Evolutionary conservation across 2,113 vertebrate species (phyloP), one percentile per base, ranked within the genome.

Genomic region (Neotoma lepida): DNA sequence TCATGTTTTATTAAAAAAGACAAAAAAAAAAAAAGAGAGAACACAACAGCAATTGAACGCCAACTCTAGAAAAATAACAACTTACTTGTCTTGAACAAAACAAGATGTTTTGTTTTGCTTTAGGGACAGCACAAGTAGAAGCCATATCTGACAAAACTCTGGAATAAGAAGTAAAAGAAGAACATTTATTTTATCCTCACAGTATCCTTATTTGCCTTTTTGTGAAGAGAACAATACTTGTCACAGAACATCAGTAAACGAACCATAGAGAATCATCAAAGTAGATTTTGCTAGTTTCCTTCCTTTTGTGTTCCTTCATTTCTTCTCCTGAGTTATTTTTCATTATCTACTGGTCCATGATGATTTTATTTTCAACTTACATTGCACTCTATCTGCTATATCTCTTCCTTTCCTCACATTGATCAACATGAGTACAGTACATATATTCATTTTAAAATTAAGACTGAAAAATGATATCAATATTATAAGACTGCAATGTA

Each of bases 241-340:
- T 9, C 61, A 86, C 61, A 30, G 41, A 68, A 33, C 9, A n/a
- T 56, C 54, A 81, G 22, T 18, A 91, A 86, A 30, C 86, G 18
- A 94, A 94, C 22, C 63, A 41, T 51, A 85, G n/a, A 80, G 66
- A 77, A 85, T n/a, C 58, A 93, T 82, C 66, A 12, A 89, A 87
- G 8, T 2, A 87, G 10, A 2, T 51, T 88, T 86, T 78, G 41
- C n/a, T 89, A 91, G 77, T 93, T 86, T 86, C 39, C 35, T 91
- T 89, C 6, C 61, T 91, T 89, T 51, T 14, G 22, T 63, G 64
- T 61, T 73, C 10, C 35, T 92, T 91, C 39, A 68, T 61, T 95
- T 93, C 35, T 88, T 41, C n/a, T 87, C 4, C n/a, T 81, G 76
- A 56, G 20, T 66, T 90, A 93, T 93, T 95, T 88, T 64, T 91